Conservation (phyloP, 2,113 vertebrate genomes). For the Gymnogyps californianus region DNA sequence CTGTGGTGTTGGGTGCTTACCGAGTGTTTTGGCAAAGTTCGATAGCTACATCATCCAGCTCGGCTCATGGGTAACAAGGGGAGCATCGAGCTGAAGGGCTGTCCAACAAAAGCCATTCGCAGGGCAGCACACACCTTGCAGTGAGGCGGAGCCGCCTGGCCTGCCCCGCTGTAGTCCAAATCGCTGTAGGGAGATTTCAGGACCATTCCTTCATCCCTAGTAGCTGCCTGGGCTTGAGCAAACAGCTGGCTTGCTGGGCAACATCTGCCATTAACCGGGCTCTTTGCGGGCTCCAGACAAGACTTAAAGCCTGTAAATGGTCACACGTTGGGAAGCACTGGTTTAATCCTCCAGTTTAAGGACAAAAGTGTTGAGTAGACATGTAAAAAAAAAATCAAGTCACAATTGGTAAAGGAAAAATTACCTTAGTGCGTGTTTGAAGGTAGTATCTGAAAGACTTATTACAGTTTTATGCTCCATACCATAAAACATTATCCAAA, state of each 20-base stretch:
- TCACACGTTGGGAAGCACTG: not conserved
- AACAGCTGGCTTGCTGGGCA: not conserved
- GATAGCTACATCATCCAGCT: accelerated
- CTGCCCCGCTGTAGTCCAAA: accelerated
- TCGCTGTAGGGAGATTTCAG: not conserved
- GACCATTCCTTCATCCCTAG: not conserved
- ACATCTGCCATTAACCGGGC: not conserved
- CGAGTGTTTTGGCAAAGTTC: not conserved
- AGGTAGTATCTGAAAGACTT: not conserved
- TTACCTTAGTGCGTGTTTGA: not conserved
- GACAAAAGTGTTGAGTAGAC: not conserved
- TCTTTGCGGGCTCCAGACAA: accelerated
- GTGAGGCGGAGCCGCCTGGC: not conserved
- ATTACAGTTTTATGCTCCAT: not conserved
- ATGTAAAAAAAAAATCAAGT: not conserved
- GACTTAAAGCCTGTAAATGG: not conserved
- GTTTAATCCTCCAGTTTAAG: not conserved
- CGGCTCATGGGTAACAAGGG: not conserved
- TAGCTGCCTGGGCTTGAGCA: not conserved
- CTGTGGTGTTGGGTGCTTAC: not conserved
- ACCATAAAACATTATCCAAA: not conserved
- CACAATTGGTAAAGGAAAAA: not conserved
- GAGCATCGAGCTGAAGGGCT: not conserved
- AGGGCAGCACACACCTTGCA: not conserved
- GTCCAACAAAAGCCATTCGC: not conserved